Base-by-base conservation (phyloP, 2,113 vertebrate genomes). In the Stomatorhinus ivindoensis region DNA sequence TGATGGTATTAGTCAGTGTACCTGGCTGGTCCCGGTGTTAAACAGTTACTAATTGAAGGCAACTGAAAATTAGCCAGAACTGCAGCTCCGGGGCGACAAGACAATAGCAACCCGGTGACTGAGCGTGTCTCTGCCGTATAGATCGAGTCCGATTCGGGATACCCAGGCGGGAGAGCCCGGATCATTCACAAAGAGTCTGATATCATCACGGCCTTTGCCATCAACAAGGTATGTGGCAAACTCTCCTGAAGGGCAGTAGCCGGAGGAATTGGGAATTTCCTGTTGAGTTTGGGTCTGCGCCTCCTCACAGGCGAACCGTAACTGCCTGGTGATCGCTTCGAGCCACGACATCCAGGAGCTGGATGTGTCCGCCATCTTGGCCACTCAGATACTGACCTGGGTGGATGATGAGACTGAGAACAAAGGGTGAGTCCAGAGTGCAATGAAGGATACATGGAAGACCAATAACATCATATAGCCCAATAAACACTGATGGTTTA, bases 181-280 rank as follows among this genome's bases (percentile, higher is more conserved):
- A 96, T 99, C 92, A 98, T 99, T 94, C 98, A 99, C 93, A 99
- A 99, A 94, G 98, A 99, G 84, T 98, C 98, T 2, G 98, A 99
- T 94, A 98, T 99, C 95, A 98, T 99, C 94, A 99, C 98, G 92
- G 98, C 98, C 10, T 99, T 99, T 93, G 96, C 98, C 86, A 96
- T 99, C 93, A 99, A 99, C 93, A 98, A 99, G 97, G 98, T 99
- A 97, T 85, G 11, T 65, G 44, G 17, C 8, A 50, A 44, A n/a
- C 44, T 84, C 4, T 24, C 44, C 35, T 83, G 44, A 84, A n/a
- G 44, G 6, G 55, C 19, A 13, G 46, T 24, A 50, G 55, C 13
- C 3, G n/a, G 2, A 61, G 39, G 10, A 61, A 61, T 47, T 17
- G 17, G 17, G 42, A 47, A 27, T 58, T 17, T 31, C 27, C 27